Percentiles rank a stretch among this genome's conserved stretches.
Evolutionary conservation across 2,113 vertebrate species (phyloP).

Genomic region (Corapipo altera): DNA sequence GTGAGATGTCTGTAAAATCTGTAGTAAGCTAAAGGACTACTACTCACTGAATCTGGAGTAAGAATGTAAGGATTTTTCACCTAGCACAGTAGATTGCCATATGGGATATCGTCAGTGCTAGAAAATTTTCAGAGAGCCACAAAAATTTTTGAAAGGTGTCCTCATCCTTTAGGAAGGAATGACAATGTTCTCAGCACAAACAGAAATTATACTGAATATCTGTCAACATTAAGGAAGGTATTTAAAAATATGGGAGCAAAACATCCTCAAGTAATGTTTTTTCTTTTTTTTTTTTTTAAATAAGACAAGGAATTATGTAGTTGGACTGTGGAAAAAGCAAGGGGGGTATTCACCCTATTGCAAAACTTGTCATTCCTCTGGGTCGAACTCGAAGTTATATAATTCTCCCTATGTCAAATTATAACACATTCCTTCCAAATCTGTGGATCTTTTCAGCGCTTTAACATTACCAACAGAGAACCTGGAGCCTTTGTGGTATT

Average conservation of each 20-base stretch:
- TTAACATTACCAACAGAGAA: neutral
- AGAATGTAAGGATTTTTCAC: neutral
- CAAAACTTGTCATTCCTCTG: neutral
- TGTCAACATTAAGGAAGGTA: neutral
- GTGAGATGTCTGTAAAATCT: neutral
- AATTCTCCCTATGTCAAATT: neutral
- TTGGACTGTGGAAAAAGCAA: neutral
- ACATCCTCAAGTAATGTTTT: accelerated
- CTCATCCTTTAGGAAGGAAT: neutral
- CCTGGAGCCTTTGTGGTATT: neutral
- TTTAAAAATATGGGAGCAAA: neutral
- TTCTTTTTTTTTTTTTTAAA: neutral
- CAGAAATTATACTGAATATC: neutral
- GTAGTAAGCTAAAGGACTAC: neutral
- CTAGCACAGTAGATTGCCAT: neutral
- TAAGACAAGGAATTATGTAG: neutral
- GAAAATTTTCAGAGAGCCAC: neutral
- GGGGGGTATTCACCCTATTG: neutral
- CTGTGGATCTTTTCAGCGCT: neutral
- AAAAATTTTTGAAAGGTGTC: neutral
- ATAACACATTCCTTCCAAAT: neutral
- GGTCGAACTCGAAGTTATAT: neutral
- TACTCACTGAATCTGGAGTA: neutral
- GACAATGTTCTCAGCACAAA: neutral
- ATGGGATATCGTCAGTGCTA: neutral